Percentiles rank a stretch among this genome's conserved stretches.
Conservation (phyloP, 30 jellyfish, hydroid and myxozoan genomes). For the Clytia hemisphaerica region DNA sequence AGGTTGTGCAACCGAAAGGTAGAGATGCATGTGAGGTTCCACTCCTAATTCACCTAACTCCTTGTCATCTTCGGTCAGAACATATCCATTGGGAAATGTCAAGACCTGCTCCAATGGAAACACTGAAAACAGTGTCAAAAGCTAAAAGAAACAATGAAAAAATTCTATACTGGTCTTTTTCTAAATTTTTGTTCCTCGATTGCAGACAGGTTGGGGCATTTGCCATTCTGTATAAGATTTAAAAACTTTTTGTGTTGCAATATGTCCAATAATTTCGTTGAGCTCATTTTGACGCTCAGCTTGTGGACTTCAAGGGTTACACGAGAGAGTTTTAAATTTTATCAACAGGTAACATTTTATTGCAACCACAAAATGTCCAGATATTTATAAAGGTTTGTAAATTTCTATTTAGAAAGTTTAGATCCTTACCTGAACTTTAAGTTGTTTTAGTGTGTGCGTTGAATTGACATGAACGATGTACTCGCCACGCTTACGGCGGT, state of each 20-base stretch:
- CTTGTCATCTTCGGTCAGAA: conserved; percentile 38
- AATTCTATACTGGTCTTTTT: no score
- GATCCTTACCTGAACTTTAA: conserved; percentile 51
- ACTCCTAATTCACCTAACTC: conserved; percentile 53
- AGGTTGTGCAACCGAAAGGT: conserved; percentile 52
- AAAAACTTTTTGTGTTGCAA: no score
- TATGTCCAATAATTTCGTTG: no score
- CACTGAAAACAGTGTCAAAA: conserved; percentile 50
- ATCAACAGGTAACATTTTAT: no score
- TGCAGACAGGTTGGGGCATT: no score
- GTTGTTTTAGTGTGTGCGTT: conserved; percentile 48
- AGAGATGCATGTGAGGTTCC: conserved; percentile 38
- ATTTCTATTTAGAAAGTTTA: neutral
- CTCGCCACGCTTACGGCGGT: conserved; percentile 63
- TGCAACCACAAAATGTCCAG: neutral
- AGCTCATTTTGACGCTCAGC: no score
- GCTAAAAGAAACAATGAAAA: conserved; percentile 28
- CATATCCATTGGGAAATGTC: conserved; percentile 42
- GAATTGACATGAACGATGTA: conserved; percentile 53
- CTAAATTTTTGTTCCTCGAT: no score
- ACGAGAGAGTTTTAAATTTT: no score
- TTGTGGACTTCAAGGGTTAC: neutral
- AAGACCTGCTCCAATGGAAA: conserved; percentile 70
- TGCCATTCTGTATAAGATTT: no score
- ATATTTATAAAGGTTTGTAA: neutral